Evolutionary conservation across 2,797 vertebrate species (phyloP), one percentile per base, ranked within the genome.

Genomic region (Sandelia bainsii): DNA sequence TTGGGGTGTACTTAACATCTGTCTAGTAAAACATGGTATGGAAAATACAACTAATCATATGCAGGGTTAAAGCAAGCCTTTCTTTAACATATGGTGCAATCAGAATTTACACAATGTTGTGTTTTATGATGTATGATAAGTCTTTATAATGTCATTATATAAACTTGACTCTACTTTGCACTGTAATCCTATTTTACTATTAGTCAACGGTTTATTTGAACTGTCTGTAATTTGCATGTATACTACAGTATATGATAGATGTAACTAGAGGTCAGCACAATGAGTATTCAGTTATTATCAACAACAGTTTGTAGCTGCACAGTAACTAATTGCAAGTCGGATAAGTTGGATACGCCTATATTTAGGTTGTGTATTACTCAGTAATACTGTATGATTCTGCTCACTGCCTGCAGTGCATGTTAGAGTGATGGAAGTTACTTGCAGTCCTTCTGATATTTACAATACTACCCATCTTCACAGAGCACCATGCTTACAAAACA

Each of bases 381-480:
- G 79, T 76, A 87, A 87, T 79, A 90, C 82, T 80, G 75, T 70
- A 77, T 22, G 25, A 81, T 71, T 77, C 78, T 88, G 81, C 77
- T 86, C 88, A 92, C 89, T 90, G 87, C 89, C 92, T 77, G 89
- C 91, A 92, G 87, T 90, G 87, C 81, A 90, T 70, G 69, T 75
- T 62, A 58, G 25, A 80, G 65, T 77, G 62, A 80, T 69, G 76
- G 79, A 85, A 80, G 70, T 87, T 80, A 83, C 69, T 86, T 84
- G 83, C 74, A 79, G 69, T 81, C 80, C 16, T 75, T 77, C 32
- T 81, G 63, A 69, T 82, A 68, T 79, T 87, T 87, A 91, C 79
- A 90, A 82, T 72, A 69, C 71, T 57, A 71, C 54, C 62, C 61
- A 72, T 78, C 60, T 61, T 80, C 60, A 77, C 80, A 73, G 59